Evolutionary conservation across 2,888 invertebrate genomes (phyloP).

Genomic region (Scaeva pyrastri): DNA sequence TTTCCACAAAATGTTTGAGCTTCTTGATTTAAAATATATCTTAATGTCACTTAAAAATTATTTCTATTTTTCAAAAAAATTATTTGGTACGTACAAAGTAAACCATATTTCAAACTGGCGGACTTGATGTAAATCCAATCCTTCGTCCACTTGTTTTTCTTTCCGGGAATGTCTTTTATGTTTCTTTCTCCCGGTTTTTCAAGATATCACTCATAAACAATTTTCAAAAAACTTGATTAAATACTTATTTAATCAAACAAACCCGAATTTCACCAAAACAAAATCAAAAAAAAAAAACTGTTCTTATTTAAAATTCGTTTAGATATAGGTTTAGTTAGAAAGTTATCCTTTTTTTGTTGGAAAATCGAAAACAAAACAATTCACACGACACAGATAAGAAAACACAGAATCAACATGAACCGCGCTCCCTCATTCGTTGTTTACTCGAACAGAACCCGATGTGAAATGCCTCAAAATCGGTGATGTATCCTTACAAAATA

Average conservation of each 20-base stretch:
- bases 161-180: background rate
- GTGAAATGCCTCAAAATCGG: conserved; percentile 81
- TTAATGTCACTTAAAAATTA: background rate
- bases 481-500: conserved; percentile 81
- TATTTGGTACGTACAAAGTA: conserved; percentile 81
- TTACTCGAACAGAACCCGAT: conserved; percentile 81
- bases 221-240: background rate
- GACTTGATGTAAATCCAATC: conserved; percentile 64
- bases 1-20: no score
- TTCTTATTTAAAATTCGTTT: background rate
- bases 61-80: no score
- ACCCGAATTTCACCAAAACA: conserved; percentile 10
- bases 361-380: conserved; percentile 31
- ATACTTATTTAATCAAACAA: background rate
- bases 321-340: background rate
- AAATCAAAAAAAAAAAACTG: background rate
- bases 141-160: conserved; percentile 8
- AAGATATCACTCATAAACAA: conserved; percentile 10
- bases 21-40: no score
- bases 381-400: conserved; percentile 35
- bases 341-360: conserved; percentile 12
- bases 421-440: conserved; percentile 70
- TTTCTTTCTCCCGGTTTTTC: background rate
- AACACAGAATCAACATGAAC: conserved; percentile 36
- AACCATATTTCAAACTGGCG: conserved; percentile 80